These are phyloP conservation scores for Oscheius sp. DNA, from an alignment of 2,888 invertebrate species.

Conservation along the genomic window DNA sequence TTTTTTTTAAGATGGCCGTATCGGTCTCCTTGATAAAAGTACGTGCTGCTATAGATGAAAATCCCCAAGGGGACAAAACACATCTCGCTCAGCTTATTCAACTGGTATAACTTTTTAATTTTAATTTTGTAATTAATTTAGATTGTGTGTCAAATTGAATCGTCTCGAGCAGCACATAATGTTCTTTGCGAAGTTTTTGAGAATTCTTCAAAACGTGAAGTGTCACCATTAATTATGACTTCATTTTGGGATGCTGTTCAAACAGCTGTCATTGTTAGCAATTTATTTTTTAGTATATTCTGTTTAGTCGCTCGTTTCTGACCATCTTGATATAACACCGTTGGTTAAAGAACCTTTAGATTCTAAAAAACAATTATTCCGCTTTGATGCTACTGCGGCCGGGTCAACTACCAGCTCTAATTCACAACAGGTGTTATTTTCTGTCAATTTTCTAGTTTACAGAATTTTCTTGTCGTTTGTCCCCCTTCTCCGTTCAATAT, in stretches of 20 bases:
- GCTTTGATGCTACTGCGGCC: slow-evolving; percentile 61
- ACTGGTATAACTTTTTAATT: slow-evolving; percentile 38
- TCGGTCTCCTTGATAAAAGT: slow-evolving; percentile 50
- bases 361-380: slow-evolving; percentile 52
- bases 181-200: slow-evolving; percentile 42
- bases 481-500: slow-evolving; percentile 74
- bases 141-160: slow-evolving; percentile 51
- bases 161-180: slow-evolving; percentile 41
- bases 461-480: slow-evolving; percentile 75
- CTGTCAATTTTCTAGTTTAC: too few species aligned
- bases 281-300: neutral
- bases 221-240: slow-evolving; percentile 6
- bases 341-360: slow-evolving; percentile 33
- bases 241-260: slow-evolving; percentile 62
- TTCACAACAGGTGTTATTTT: slow-evolving; percentile 34
- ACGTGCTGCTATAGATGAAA: slow-evolving; percentile 49
- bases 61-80: slow-evolving; percentile 49
- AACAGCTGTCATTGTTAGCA: slow-evolving; percentile 48
- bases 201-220: neutral
- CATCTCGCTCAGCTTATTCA: slow-evolving; percentile 60
- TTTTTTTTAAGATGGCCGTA: slow-evolving; percentile 41
- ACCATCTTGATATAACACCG: slow-evolving; percentile 63
- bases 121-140: slow-evolving; percentile 6
- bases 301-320: slow-evolving; percentile 52
- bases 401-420: slow-evolving; percentile 37